Conservation (phyloP, 2,113 vertebrate species). For the Neoarius graeffei region DNA sequence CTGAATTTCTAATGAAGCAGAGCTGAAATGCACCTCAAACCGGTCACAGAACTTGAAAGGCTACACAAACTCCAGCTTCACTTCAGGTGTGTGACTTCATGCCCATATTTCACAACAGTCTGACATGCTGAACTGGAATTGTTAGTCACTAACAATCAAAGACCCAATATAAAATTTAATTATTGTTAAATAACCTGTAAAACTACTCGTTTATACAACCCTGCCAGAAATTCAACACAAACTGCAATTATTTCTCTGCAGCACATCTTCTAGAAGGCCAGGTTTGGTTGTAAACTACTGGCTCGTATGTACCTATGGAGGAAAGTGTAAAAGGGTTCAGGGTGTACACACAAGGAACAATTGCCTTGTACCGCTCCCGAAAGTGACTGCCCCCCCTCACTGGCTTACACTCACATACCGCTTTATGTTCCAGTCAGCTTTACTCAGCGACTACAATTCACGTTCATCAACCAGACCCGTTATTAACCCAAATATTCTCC, state of each 20-base stretch:
- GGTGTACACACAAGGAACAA: no score
- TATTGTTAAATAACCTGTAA: no score
- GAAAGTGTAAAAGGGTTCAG: neutral
- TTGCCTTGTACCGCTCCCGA: no score
- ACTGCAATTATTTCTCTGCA: neutral
- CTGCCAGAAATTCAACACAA: no score
- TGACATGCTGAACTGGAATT: neutral
- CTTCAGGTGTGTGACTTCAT: neutral
- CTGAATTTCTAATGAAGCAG: neutral
- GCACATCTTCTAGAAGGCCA: neutral
- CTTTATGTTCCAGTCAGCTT: no score
- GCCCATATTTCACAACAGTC: neutral
- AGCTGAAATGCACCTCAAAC: neutral
- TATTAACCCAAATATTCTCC: no score
- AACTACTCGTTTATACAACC: no score
- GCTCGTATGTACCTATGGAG: neutral
- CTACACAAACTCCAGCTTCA: neutral
- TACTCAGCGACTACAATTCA: no score
- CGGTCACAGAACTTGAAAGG: neutral
- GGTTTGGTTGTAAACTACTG: neutral
- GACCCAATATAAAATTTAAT: no score
- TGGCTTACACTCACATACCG: no score
- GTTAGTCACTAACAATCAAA: neutral
- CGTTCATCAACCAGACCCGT: no score
- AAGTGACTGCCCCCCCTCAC: no score